phyloP scores from a whole-genome alignment of 2,888 invertebrate genomes.

The Drosophila diplacantha region DNA sequence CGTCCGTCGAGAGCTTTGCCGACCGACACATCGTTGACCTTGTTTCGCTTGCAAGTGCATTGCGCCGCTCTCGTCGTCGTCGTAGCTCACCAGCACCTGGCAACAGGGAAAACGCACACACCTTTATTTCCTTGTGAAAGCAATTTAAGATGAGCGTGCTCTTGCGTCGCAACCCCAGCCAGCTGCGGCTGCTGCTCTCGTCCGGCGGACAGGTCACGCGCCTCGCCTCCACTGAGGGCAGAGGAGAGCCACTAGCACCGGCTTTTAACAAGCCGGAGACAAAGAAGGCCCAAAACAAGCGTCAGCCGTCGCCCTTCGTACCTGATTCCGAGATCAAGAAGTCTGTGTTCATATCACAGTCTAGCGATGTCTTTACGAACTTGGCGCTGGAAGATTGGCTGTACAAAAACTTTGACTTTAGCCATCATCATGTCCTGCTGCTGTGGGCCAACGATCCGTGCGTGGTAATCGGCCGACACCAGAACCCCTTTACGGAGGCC shows the following conservation, averaged over 20 bases:
- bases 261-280: slow-evolving; percentile 18
- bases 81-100: slow-evolving; percentile 35
- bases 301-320: slow-evolving; percentile 47
- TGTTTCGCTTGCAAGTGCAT: slow-evolving; percentile 42
- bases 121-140: slow-evolving; percentile 24
- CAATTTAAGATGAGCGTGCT: slow-evolving; percentile 47
- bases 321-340: slow-evolving; percentile 82
- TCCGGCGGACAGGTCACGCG: slow-evolving; percentile 55
- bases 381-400: slow-evolving; percentile 98
- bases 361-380: slow-evolving; percentile 93
- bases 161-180: slow-evolving; percentile 63
- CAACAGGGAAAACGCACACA: slow-evolving; percentile 24
- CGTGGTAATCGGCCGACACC: slow-evolving; percentile 96
- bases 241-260: slow-evolving; percentile 57
- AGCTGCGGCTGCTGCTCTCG: slow-evolving; percentile 58
- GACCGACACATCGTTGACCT: slow-evolving; percentile 35
- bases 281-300: slow-evolving; percentile 56
- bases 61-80: slow-evolving; percentile 15
- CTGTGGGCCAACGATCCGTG: slow-evolving; percentile 96
- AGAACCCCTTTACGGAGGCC: slow-evolving; percentile 97
- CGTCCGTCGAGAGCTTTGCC: slow-evolving; percentile 30
- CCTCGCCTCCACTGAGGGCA: slow-evolving; percentile 41
- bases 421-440: slow-evolving; percentile 89
- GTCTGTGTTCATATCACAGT: slow-evolving; percentile 94
- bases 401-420: slow-evolving; percentile 91